A percentile compares a stretch with the other conserved stretches of the same genome.
These are phyloP conservation scores for Cosmopolites sordidus DNA, from an alignment of 2,888 invertebrate species.

Conservation along the genomic window DNA sequence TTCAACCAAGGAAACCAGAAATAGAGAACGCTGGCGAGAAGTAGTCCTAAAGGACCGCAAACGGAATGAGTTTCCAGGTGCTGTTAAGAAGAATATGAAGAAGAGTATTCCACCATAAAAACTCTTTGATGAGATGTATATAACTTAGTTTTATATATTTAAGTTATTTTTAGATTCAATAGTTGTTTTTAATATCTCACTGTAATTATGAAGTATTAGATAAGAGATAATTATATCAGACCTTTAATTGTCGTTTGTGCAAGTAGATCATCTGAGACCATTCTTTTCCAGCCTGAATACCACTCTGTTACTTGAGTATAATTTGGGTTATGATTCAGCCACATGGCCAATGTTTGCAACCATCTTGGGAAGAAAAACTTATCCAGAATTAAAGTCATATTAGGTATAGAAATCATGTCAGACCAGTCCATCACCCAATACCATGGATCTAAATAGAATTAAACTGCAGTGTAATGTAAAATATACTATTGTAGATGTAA, in stretches of 20 bases:
- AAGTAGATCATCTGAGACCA: slow-evolving; percentile 55
- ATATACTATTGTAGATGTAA: slow-evolving; percentile 15
- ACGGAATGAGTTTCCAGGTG: no score
- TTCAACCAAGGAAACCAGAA: no score
- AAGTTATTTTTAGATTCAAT: no score
- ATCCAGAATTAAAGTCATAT: slow-evolving; percentile 76
- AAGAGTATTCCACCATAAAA: no score
- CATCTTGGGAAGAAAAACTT: slow-evolving; percentile 91
- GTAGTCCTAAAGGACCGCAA: no score
- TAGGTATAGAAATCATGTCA: slow-evolving; percentile 72
- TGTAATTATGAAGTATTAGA: no score
- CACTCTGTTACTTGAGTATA: slow-evolving; percentile 87
- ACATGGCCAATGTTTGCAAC: slow-evolving; percentile 78
- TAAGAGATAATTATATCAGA: slow-evolving; percentile 25
- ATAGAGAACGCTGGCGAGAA: no score
- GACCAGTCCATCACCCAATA: slow-evolving; percentile 94
- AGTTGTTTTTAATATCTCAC: no score
- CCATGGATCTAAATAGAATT: slow-evolving; percentile 70
- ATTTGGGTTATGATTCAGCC: slow-evolving; percentile 88
- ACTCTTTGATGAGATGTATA: no score
- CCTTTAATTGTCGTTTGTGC: slow-evolving; percentile 52
- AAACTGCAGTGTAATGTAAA: not conserved
- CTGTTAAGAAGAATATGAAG: no score
- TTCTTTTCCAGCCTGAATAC: slow-evolving; percentile 66
- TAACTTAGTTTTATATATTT: no score